Base-by-base conservation (phyloP, 2,797 vertebrate species). In the Antennarius maculatus region DNA sequence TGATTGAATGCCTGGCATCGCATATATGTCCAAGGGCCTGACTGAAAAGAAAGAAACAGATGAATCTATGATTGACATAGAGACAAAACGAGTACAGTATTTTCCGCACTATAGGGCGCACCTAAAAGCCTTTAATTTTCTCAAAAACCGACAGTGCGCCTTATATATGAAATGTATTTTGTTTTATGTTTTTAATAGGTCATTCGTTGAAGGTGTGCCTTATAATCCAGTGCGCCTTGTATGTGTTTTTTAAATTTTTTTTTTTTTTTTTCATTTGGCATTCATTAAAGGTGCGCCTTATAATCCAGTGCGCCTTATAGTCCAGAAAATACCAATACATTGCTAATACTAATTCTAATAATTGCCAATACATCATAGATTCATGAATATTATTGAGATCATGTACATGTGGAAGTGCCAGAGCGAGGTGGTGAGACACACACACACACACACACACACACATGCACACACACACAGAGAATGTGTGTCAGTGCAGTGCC, bases 401-500 rank as follows among this genome's bases (percentile, higher is more conserved):
- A 31, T 51, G 42, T 28, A 52, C 61, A 18, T 72, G 49, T 60
- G 52, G n/a, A 55, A 6, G 28, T 70, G 54, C 15, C 27, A 42
- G n/a, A 55, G 66, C 51, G 27, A 71, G 48, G 52, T 50, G 28
- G 51, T 47, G 64, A 54, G 59, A 58, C 23, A 10, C 39, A 31
- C 62, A 46, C 49, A 50, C 52, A 62, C 57, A 39, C 68, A 50
- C 42, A 50, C 49, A 42, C 53, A 69, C 48, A 46, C 47, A 51
- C 52, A 68, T 58, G 31, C 66, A 50, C 47, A 52, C 50, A 47
- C 48, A 67, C 53, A 45, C 9, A 48, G 60, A 86, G 88, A 92
- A 90, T 90, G 91, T 89, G 81, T 73, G 28, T 70, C 77, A 72
- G 77, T 67, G 69, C 78, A 69, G 71, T 74, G 71, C 82, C 84